Base-by-base conservation (phyloP, 2,113 vertebrate species). In the Ictalurus furcatus region DNA sequence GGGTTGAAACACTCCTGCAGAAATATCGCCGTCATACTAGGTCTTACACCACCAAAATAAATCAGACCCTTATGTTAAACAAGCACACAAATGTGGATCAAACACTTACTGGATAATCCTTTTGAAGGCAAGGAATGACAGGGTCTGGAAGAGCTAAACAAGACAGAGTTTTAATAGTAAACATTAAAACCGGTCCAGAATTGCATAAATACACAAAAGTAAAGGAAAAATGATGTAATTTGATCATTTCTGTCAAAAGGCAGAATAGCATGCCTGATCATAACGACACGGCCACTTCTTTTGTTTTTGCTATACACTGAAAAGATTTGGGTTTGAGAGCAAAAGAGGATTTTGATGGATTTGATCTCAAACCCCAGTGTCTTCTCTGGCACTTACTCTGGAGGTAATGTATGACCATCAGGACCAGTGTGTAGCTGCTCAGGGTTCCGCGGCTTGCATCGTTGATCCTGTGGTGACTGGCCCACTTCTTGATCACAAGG, bases 381-480 rank as follows among this genome's bases (percentile, higher is more conserved):
- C 48, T 52, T 52, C 48, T 52, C 48, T 85, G 87, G 58, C 92
- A 97, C 98, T 97, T 94, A 99, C 98, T 98, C 95, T 99, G 98
- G 95, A 99, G 97, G 94, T 97, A 99, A 96, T 99, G 97, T 93
- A 99, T 95, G 94, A 98, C 97, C 98, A 99, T 98, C 93, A 99
- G 95, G 69, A 97, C 97, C 91, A 99, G 96, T 89, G 97, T 96
- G 93, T 99, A 99, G 96, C 98, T 99, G 96, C 84, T 99, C 90
- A 99, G 94, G 86, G 98, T 99, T 93, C 98, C 98, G 91, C 97
- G 97, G 94, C 98, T 99, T 93, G 98, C 98, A 91, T 99, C 97
- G 69, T 99, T 99, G 94, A 99, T 98, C 0, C 96, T 93, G 93
- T 95, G 95, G 91, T 97, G 96, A 88, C 93, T 93, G 0, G 98